These are phyloP conservation scores for Netta rufina DNA, from an alignment of 2,797 vertebrate species.

Conservation along the genomic window DNA sequence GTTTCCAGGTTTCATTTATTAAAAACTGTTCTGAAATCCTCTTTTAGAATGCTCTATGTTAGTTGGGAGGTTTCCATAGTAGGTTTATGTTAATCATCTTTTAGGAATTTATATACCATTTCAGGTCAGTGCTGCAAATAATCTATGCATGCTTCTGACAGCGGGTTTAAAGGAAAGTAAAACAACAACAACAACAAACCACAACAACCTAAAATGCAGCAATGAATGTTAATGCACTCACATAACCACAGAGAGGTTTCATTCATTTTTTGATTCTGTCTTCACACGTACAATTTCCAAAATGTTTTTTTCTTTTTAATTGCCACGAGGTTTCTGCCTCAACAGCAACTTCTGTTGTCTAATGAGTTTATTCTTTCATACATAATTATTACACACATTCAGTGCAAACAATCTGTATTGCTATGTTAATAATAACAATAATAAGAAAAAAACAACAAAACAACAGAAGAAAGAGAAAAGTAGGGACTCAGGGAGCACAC, in stretches of 20 bases:
- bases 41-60: not conserved
- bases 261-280: not conserved
- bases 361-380: conserved; percentile 6
- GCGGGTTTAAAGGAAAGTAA: not conserved
- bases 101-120: not conserved
- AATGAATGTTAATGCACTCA: not conserved
- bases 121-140: not conserved
- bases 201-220: not conserved
- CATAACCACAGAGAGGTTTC: not conserved
- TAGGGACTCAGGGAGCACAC: not conserved
- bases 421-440: not conserved
- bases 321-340: not conserved
- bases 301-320: not conserved
- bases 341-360: not conserved
- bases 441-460: not conserved
- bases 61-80: not conserved
- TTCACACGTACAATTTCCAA: not conserved
- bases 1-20: not conserved
- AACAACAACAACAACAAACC: not conserved
- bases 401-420: not conserved
- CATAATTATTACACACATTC: not conserved
- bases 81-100: not conserved
- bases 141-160: not conserved
- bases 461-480: conserved; percentile 39
- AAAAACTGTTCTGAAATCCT: not conserved